Evolutionary conservation across 2,113 vertebrate species (phyloP), one percentile per base, ranked within the genome.

Genomic region (Thomomys bottae): DNA sequence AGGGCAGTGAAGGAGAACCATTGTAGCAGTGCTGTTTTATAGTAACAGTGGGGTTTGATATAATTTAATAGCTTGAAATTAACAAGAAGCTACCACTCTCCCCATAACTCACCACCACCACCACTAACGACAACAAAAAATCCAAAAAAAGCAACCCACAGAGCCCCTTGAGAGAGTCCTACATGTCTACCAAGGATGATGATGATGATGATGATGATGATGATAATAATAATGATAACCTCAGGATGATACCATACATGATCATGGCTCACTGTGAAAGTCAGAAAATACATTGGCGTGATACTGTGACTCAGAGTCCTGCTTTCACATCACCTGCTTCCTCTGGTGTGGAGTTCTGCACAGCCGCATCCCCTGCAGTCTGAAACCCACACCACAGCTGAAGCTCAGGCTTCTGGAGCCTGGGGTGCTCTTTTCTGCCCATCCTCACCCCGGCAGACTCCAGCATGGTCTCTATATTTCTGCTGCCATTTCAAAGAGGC

Each of bases 281-380:
- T 26, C 24, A 26, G 20, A 21, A 61, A 61, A 61, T 61, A 61
- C 12, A 61, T 11, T 64, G 63, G 63, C 8, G 3, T 30, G 26
- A 28, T 17, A 8, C 63, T 64, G 63, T 26, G 30, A 26, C 26
- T 64, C 21, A 30, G 38, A 24, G 21, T 20, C 17, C 11, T 12
- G 49, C 49, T 12, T 54, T 28, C 15, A 45, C 71, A 3, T 3
- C 5, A 15, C 49, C 49, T 61, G 21, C 15, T 28, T 4, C 32
- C 57, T 18, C 40, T 68, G 66, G 40, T 1, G 26, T 14, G 0
- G 2, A 8, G 21, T 72, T 81, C 26, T 49, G 9, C 64, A 30
- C 63, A 70, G 63, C 0, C 3, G 2, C 7, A 28, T 63, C 49
- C 3, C 21, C 0, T 0, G 18, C 8, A 28, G 6, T 5, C 3